A percentile compares a stretch with the other conserved stretches of the same genome.
phyloP scores from a whole-genome alignment of 2,113 vertebrate genomes.

The Myrmecobius fasciatus region DNA sequence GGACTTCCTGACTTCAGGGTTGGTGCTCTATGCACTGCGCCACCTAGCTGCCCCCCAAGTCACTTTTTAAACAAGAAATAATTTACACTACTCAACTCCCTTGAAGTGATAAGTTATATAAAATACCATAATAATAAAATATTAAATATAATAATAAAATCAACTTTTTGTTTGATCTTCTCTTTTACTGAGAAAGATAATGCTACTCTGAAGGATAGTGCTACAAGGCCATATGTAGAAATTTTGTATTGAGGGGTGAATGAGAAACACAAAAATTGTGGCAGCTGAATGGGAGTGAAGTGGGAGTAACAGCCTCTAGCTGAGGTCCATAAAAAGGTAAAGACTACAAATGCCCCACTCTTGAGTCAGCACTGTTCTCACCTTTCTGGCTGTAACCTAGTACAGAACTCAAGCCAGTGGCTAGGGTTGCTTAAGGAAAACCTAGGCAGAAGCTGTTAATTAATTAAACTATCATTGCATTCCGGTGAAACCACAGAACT shows the following conservation, averaged over 20 bases:
- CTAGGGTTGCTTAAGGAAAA: background rate
- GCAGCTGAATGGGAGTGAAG: background rate
- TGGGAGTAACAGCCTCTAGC: background rate
- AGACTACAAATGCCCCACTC: background rate
- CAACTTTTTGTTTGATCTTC: background rate
- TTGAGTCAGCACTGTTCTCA: background rate
- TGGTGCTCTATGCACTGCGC: too few relatives aligned
- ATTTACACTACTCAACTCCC: background rate
- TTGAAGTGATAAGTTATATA: background rate
- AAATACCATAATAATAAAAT: background rate
- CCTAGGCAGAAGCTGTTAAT: background rate
- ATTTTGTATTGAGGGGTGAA: background rate
- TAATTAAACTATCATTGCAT: background rate
- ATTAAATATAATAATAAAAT: background rate
- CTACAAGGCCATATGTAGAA: background rate
- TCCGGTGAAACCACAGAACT: background rate
- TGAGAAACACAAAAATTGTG: background rate
- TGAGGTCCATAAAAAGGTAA: background rate
- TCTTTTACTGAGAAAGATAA: background rate
- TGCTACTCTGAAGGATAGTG: background rate
- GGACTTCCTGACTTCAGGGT: too few relatives aligned
- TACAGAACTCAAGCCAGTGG: background rate
- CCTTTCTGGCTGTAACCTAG: background rate
- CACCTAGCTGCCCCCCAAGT: too few relatives aligned
- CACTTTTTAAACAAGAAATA: background rate